Evolutionary conservation across 2,797 vertebrate genomes (phyloP).

Genomic region (Eupleurogrammus muticus): DNA sequence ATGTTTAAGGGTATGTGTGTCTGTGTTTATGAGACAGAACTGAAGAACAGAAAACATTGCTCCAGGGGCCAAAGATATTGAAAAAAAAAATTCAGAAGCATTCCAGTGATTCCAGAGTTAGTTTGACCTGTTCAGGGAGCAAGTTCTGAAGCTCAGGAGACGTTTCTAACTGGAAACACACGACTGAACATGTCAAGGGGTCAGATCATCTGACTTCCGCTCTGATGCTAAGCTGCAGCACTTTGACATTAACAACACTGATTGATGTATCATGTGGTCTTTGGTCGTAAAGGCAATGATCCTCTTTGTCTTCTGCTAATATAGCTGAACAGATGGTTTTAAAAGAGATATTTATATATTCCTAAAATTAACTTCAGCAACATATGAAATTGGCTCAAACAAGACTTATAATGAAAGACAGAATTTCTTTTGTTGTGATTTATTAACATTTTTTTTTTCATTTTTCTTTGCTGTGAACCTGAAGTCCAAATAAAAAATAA

Average conservation of each 20-base stretch:
- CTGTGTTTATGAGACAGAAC: constrained; percentile 11
- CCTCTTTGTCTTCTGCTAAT: no score
- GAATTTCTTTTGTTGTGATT: no score
- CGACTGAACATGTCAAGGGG: neutral
- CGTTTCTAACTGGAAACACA: constrained; percentile 30
- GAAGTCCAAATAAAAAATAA: no score
- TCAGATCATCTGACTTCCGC: constrained; percentile 24
- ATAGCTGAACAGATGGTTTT: no score
- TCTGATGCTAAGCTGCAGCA: neutral
- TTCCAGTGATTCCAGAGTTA: constrained; percentile 51
- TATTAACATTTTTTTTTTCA: no score
- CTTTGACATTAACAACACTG: neutral
- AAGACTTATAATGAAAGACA: no score
- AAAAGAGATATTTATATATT: no score
- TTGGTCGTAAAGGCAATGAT: no score
- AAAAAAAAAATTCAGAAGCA: constrained; percentile 37
- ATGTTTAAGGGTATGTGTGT: neutral
- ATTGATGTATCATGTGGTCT: neutral
- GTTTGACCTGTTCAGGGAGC: constrained; percentile 16
- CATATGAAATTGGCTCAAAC: no score
- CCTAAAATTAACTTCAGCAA: no score
- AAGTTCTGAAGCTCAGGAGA: constrained; percentile 11
- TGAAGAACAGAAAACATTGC: constrained; percentile 49
- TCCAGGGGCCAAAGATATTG: constrained; percentile 26
- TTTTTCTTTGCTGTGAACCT: no score